Base-by-base conservation (phyloP, 2,888 invertebrate species). In the Platerodrilus igneus region DNA sequence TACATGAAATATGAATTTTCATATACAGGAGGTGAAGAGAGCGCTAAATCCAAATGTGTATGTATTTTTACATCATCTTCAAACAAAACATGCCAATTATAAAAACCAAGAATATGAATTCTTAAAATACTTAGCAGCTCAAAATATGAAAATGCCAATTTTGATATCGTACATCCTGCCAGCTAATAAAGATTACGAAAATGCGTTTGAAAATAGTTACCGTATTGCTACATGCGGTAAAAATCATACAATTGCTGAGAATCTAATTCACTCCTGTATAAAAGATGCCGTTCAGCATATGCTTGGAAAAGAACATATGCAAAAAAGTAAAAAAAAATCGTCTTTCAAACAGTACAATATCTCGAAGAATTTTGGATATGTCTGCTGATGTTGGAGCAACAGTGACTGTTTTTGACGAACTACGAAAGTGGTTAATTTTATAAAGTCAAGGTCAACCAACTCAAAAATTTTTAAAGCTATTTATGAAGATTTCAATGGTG, bases 401-500 rank as follows among this genome's bases (percentile, higher is more conserved):
- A 22, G 19, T 42, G n/a, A 41, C 32, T 35, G 36, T 35, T 16
- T 28, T 35, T 35, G 36, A 35, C 19, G 27, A 34, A 18, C 36
- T 6, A 36, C 43, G 11, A 32, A 30, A 39, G 32, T 49, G 21
- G 38, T 52, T 13, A 51, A 51, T 37, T 51, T 42, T 41, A 44
- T 52, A 18, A 51, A 51, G 28, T 29, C 36, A 20, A 50, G 31
- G 27, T 37, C 50, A 13, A 20, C 37, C 26, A 37, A 51, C 22
- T 29, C 41, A 10, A 38, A 41, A 37, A 28, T 48, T 13, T 51
- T 51, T 31, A 41, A 39, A 43, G 17, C 16, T n/a, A 14, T 52
- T 11, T 51, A 48, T 32, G 44, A 52, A 18, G 40, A 51, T 17
- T 38, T 51, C 34, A 34, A 38, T 22, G 30, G 37, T 37, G 8